Conservation (phyloP, 2,113 vertebrate genomes). For the Myxocyprinus asiaticus region DNA sequence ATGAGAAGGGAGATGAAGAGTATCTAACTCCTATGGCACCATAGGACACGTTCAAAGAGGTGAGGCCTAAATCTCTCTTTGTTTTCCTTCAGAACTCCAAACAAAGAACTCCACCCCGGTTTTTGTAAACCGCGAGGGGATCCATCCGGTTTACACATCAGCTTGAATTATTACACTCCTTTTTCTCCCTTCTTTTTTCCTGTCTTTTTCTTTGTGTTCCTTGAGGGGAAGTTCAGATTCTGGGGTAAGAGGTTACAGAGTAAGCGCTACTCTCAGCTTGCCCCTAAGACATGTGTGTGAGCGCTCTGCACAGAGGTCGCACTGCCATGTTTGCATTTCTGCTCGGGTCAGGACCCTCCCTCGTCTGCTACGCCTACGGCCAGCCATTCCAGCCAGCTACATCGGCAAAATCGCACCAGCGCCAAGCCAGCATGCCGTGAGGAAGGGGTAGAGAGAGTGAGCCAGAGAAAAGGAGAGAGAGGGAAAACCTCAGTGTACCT, state of each 20-base stretch:
- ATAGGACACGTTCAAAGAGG: slow-evolving; percentile 47
- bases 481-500: slow-evolving; percentile 68
- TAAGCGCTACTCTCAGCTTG: slow-evolving; percentile 69
- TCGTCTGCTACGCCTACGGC: slow-evolving; percentile 67
- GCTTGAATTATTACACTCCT: slow-evolving; percentile 59
- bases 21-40: slow-evolving; percentile 21
- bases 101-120: slow-evolving; percentile 55
- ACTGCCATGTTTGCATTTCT: slow-evolving; percentile 72
- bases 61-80: slow-evolving; percentile 50
- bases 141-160: slow-evolving; percentile 54
- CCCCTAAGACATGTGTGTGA: slow-evolving; percentile 76
- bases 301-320: slow-evolving; percentile 65
- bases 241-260: slow-evolving; percentile 70
- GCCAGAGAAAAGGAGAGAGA: slow-evolving; percentile 43
- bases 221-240: slow-evolving; percentile 68
- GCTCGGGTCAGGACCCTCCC: slow-evolving; percentile 70
- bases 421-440: slow-evolving; percentile 53
- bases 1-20: neutral
- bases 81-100: slow-evolving; percentile 49
- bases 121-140: slow-evolving; percentile 52
- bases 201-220: slow-evolving; percentile 62
- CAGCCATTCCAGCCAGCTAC: slow-evolving; percentile 62
- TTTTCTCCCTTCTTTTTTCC: slow-evolving; percentile 54
- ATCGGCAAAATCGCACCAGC: slow-evolving; percentile 49
- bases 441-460: slow-evolving; percentile 41